Conservation (phyloP, 1,140 invertebrate genomes). For the Lepeophtheirus salmonis region DNA sequence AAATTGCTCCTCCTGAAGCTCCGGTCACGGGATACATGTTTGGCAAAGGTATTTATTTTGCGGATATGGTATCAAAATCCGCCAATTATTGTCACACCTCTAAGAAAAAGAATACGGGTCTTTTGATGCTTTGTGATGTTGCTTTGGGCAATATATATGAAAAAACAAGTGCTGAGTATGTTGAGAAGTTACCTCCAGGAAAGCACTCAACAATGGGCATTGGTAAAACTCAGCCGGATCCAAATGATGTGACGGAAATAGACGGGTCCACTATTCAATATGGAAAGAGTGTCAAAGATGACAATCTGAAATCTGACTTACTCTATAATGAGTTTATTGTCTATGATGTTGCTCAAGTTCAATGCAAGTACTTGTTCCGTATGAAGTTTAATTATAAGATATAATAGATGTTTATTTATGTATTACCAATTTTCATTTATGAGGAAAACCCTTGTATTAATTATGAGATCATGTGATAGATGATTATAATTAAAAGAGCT, state of each 20-base stretch:
- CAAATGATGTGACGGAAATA: slow-evolving; percentile 24
- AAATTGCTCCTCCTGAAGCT: slow-evolving; percentile 88
- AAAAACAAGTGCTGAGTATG: slow-evolving; percentile 42
- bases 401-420: background rate
- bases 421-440: background rate
- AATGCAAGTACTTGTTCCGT: slow-evolving; percentile 54
- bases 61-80: slow-evolving; percentile 96
- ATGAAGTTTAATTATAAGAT: slow-evolving; percentile 46
- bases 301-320: slow-evolving; percentile 33
- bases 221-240: slow-evolving; percentile 52
- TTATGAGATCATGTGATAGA: no score
- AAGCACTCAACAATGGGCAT: slow-evolving; percentile 59
- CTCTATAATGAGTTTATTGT: slow-evolving; percentile 81
- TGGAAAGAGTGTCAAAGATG: slow-evolving; percentile 36
- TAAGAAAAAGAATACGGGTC: slow-evolving; percentile 44
- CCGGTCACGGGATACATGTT: slow-evolving; percentile 95
- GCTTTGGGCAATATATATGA: slow-evolving; percentile 77
- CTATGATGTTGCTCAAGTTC: slow-evolving; percentile 72
- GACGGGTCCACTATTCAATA: slow-evolving; percentile 42
- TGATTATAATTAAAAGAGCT: no score
- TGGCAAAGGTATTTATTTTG: slow-evolving; percentile 87
- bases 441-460: no score
- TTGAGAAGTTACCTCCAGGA: slow-evolving; percentile 51
- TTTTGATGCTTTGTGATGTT: slow-evolving; percentile 83
- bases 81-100: slow-evolving; percentile 87